Conservation (phyloP, 1,140 invertebrate species). For the Triops longicaudatus region DNA sequence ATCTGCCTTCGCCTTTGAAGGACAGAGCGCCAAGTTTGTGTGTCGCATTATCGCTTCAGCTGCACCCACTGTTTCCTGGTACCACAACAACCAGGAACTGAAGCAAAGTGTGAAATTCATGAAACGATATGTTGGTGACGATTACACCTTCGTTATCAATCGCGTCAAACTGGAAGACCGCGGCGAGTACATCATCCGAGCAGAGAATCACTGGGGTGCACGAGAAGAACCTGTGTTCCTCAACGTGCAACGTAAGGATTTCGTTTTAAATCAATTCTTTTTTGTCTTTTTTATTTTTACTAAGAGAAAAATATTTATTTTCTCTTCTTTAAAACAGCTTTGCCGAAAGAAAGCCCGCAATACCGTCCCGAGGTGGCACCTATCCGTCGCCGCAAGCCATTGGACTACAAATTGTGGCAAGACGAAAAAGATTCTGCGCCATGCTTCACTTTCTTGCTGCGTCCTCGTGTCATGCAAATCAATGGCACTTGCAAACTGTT, state of each 20-base stretch:
- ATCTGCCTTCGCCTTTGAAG: constrained; percentile 91
- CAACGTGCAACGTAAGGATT: constrained; percentile 82
- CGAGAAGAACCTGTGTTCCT: constrained; percentile 94
- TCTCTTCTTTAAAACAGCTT: constrained; percentile 44
- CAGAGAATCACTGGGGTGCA: constrained; percentile 95
- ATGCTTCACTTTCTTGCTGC: constrained; percentile 90
- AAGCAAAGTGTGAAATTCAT: constrained; percentile 97
- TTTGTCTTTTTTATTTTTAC: background rate
- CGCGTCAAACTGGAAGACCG: constrained; percentile 87
- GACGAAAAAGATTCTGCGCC: constrained; percentile 82
- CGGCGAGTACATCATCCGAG: constrained; percentile 93
- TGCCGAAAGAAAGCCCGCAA: constrained; percentile 68
- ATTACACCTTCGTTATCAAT: constrained; percentile 97
- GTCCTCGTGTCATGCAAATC: constrained; percentile 95
- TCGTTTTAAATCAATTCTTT: background rate
- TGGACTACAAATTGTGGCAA: constrained; percentile 79
- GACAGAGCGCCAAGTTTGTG: constrained; percentile 93
- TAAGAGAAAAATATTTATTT: background rate
- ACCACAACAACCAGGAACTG: constrained; percentile 84
- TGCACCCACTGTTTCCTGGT: constrained; percentile 91
- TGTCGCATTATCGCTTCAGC: constrained; percentile 92
- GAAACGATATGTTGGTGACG: constrained; percentile 92
- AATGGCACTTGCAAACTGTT: constrained; percentile 88
- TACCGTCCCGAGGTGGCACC: constrained; percentile 61
- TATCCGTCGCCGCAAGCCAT: constrained; percentile 63